Evolutionary conservation across 2,888 invertebrate genomes (phyloP), one percentile per base, ranked within the genome.

Genomic region (Antheraea assamensis): DNA sequence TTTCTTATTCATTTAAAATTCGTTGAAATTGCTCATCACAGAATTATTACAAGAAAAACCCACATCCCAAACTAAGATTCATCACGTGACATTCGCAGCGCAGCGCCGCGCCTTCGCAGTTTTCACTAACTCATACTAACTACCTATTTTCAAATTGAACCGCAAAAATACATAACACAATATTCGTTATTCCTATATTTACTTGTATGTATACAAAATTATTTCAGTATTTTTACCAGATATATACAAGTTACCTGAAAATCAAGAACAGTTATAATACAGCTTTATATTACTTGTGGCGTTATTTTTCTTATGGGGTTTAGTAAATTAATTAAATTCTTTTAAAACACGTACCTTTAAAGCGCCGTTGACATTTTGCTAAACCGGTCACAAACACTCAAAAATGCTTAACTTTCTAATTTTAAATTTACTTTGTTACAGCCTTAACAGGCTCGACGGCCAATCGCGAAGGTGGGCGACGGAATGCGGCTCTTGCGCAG

Each of bases 401-500:
- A 74, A 75, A 55, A 76, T 78, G 73, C 75, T 76, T 79, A 85
- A 90, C 90, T 93, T 93, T 92, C 90, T 92, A 92, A 92, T 90
- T 85, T 85, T 81, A 80, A 83, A 86, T 82, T 81, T 83, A 77
- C 79, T 80, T 82, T 85, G 83, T 81, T 81, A 83, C 90, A 92
- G 91, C 89, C 91, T 93, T 88, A 83, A 82, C 79, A 88, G 90
- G 89, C 87, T 91, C 83, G 89, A 81, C 88, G 89, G 86, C 89
- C 90, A 89, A 89, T 90, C 84, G 89, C 90, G 87, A 84, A 88
- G 90, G 91, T 90, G 87, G 86, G 82, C 88, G 88, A 88, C 91
- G 93, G 93, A 94, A 94, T 94, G 94, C 82, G 91, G 90, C 93
- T 91, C 94, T 81, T 84, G 93, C 94, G 93, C 94, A 93, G 92